Evolutionary conservation across 2,888 invertebrate species (phyloP).

Genomic region (Chrysodeixis includens): DNA sequence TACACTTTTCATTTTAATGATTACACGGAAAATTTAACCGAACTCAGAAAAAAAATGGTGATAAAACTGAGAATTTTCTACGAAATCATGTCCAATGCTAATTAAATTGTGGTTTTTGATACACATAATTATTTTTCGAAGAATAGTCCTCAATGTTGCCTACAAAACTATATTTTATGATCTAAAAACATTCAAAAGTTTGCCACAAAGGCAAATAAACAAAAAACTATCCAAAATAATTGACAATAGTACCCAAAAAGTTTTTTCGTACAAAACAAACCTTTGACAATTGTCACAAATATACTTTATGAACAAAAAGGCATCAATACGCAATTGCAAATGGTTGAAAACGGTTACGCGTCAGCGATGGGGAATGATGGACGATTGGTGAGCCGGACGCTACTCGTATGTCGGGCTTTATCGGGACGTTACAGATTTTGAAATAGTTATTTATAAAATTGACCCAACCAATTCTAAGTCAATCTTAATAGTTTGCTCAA

Average conservation of each 20-base stretch:
- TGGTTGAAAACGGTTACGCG: not conserved
- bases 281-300: not conserved
- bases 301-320: not conserved
- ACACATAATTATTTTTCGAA: not conserved
- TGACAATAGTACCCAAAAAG: not conserved
- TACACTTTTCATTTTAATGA: no score
- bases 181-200: not conserved
- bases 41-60: no score
- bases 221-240: not conserved
- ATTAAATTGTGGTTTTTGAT: no score
- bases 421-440: not conserved
- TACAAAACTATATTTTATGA: not conserved
- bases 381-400: not conserved
- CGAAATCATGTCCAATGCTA: no score
- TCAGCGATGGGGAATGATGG: not conserved
- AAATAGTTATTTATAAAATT: not conserved
- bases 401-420: not conserved
- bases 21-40: no score
- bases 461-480: no score
- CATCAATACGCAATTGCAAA: not conserved
- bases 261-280: not conserved
- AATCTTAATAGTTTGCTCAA: no score
- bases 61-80: no score
- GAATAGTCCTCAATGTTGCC: not conserved
- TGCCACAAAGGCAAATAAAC: not conserved